Base-by-base conservation (phyloP, 1,140 invertebrate genomes). In the Trichogramma pretiosum region DNA sequence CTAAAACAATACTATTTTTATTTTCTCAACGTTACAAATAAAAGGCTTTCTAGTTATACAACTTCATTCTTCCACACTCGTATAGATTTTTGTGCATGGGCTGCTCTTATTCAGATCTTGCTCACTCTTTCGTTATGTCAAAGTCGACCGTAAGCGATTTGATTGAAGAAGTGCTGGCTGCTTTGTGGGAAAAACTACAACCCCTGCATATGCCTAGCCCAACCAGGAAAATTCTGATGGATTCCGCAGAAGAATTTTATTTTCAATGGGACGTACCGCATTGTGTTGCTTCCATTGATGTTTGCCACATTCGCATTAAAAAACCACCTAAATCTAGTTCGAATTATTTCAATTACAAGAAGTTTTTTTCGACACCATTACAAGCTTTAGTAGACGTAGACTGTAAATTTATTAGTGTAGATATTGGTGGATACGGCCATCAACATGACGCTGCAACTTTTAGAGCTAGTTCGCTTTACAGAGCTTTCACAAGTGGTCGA, bases 321-420 rank as follows among this genome's bases (percentile, higher is more conserved):
- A 44, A 23, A 11, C 48, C 76, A 67, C 14, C 22, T 21, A 61
- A 61, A 32, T 58, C 53, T 45, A 68, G 70, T 34, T 57, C 61
- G 5, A 21, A 55, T 8, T 73, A 54, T 54, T 70, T 58, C 44
- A 74, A 74, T 52, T 72, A 75, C 40, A 75, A 75, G 50, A 38
- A 56, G 1, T 61, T 49, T 54, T 74, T 66, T 57, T 70, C 63
- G 19, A 61, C 73, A 26, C 67, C 76, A 22, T 51, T 77, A 10
- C 54, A 74, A 26, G 74, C 65, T 4, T 34, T 75, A 13, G 70
- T 69, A 18, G 70, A 77, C 60, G 64, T 64, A 10, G 56, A 74
- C 47, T 75, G 64, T 54, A 63, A 67, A 51, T 75, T 75, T 56
- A 57, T 64, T 23, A 53, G 50, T 39, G 54, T 75, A 28, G 65